phyloP scores from a whole-genome alignment of 2,113 vertebrate species.

The Coregonus clupeaformis region DNA sequence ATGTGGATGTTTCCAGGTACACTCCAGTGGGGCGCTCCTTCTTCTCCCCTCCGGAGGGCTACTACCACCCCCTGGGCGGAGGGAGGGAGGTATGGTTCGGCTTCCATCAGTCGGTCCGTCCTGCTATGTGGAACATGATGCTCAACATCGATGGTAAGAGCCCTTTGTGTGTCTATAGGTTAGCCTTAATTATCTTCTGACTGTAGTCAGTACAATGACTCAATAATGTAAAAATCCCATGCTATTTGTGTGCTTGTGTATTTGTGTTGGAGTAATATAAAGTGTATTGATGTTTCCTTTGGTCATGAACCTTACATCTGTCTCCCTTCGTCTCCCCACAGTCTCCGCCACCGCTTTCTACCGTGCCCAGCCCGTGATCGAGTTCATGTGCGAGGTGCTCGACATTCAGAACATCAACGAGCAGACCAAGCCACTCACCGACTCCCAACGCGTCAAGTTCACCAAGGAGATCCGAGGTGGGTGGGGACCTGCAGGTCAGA shows the following conservation, averaged over 20 bases:
- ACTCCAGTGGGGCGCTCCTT: slow-evolving; percentile 97
- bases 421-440: slow-evolving; percentile 96
- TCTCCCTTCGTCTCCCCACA: slow-evolving; percentile 51
- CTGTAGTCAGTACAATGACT: too few relatives aligned
- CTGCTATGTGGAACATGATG: slow-evolving; percentile 99
- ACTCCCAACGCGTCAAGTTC: slow-evolving; percentile 98
- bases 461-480: slow-evolving; percentile 99
- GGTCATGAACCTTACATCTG: not conserved
- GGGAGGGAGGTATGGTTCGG: slow-evolving; percentile 98
- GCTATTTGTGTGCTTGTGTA: not conserved
- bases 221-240: too few relatives aligned
- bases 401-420: slow-evolving; percentile 99
- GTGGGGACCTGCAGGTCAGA: slow-evolving; percentile 14
- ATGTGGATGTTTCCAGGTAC: slow-evolving; percentile 75
- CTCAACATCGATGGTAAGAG: slow-evolving; percentile 94
- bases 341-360: slow-evolving; percentile 99
- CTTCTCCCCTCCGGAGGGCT: slow-evolving; percentile 97
- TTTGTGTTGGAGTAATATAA: not conserved
- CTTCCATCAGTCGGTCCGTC: slow-evolving; percentile 97
- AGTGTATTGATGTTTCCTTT: not conserved
- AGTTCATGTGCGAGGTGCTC: slow-evolving; percentile 98
- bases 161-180: not conserved
- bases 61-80: slow-evolving; percentile 95
- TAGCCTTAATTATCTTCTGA: too few relatives aligned
- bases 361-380: slow-evolving; percentile 96